Evolutionary conservation across 92 coral and sea anemone genomes (phyloP).

Genomic region (Isaurus tuberculatus): DNA sequence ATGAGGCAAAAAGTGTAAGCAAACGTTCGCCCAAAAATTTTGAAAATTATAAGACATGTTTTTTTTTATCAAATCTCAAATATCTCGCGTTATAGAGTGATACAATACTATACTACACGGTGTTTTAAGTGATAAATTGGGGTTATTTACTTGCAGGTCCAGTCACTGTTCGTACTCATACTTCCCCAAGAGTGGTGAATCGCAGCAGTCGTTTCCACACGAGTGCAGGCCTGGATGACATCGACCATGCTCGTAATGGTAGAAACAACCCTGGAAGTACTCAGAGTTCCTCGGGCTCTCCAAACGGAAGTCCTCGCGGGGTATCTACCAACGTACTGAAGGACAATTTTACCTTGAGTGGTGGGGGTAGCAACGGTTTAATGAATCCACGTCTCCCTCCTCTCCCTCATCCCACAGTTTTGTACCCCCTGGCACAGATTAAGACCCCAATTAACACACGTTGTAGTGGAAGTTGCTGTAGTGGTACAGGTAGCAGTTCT

Average conservation of each 20-base stretch:
- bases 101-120: background rate
- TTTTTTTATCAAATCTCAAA: too few relatives aligned
- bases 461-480: constrained; percentile 88
- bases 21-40: too few relatives aligned
- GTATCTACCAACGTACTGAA: constrained; percentile 66
- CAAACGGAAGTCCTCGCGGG: constrained; percentile 87
- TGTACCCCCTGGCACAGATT: constrained; percentile 88
- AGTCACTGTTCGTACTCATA: constrained; percentile 94
- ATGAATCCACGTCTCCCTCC: constrained; percentile 97
- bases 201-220: constrained; percentile 99
- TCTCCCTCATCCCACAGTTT: constrained; percentile 86
- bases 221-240: constrained; percentile 98
- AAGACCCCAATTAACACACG: constrained; percentile 87
- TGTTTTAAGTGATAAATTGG: background rate
- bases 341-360: constrained; percentile 72
- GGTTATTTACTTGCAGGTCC: constrained; percentile 65
- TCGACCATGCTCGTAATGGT: constrained; percentile 78
- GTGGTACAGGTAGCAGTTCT: constrained; percentile 74
- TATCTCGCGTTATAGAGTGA: background rate
- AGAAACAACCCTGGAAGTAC: constrained; percentile 68
- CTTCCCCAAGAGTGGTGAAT: constrained; percentile 93
- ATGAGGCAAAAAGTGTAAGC: too few relatives aligned
- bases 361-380: constrained; percentile 87
- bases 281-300: constrained; percentile 77
- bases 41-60: too few relatives aligned